Conservation (phyloP, 2,797 vertebrate genomes). For the Diplodus puntazzo region DNA sequence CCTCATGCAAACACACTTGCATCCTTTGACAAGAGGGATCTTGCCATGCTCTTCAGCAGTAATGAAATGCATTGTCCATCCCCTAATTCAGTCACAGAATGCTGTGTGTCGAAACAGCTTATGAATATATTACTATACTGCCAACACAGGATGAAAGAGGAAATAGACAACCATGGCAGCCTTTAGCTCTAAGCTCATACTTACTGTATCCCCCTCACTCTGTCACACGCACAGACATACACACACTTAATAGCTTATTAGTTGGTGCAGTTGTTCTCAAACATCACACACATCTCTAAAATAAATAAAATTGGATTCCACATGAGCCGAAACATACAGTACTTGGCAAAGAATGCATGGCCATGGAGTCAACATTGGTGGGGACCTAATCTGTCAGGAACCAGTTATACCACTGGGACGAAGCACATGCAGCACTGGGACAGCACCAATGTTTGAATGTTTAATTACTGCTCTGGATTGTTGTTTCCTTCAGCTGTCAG, state of each 20-base stretch:
- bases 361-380: too few species aligned
- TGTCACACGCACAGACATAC: background rate
- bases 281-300: background rate
- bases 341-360: too few species aligned
- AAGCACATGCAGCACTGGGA: too few species aligned
- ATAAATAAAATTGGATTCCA: conserved; percentile 1
- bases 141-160: conserved; percentile 32
- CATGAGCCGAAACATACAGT: conserved; percentile 6
- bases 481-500: background rate
- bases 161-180: conserved; percentile 37
- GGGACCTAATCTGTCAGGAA: too few species aligned
- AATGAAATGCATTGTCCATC: conserved; percentile 54
- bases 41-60: conserved; percentile 37
- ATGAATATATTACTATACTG: conserved; percentile 51
- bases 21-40: conserved; percentile 36
- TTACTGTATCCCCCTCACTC: background rate
- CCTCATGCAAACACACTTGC: conserved; percentile 13
- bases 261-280: background rate
- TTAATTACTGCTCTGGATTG: background rate
- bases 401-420: too few species aligned
- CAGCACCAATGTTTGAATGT: too few species aligned
- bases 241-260: conserved; percentile 11
- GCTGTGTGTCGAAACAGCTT: conserved; percentile 30
- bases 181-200: conserved; percentile 25
- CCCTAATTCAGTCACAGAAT: conserved; percentile 48